Conservation (phyloP, 2,888 invertebrate genomes). For the Biston stratarius region DNA sequence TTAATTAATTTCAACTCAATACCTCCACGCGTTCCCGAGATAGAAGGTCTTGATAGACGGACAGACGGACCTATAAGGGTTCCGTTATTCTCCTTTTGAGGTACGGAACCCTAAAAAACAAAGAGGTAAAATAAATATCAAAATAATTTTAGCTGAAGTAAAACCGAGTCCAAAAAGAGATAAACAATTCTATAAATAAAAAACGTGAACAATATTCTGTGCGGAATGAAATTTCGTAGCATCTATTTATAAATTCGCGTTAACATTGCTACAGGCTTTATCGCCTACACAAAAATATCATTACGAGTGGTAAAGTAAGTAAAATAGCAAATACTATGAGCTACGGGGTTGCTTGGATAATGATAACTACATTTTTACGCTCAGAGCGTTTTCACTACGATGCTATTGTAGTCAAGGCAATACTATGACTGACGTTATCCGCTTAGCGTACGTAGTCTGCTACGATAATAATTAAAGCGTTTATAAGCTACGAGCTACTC, state of each 20-base stretch:
- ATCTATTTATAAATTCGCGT: constrained; percentile 12
- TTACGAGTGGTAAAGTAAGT: too few relatives aligned
- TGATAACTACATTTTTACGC: not conserved
- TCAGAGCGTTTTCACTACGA: not conserved
- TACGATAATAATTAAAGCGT: not conserved
- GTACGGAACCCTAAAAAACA: too few relatives aligned
- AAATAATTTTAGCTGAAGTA: not conserved
- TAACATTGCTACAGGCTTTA: not conserved
- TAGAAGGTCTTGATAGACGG: too few relatives aligned
- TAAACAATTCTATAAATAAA: not conserved
- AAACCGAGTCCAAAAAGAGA: not conserved
- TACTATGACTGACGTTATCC: not conserved
- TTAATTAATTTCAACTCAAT: too few relatives aligned
- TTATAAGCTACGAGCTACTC: not conserved
- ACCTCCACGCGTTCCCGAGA: too few relatives aligned
- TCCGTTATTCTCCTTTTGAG: too few relatives aligned
- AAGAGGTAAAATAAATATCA: not conserved
- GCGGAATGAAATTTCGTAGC: constrained; percentile 7
- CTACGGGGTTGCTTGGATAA: not conserved
- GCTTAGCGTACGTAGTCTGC: constrained; percentile 3
- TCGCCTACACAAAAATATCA: not conserved
- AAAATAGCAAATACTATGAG: not conserved
- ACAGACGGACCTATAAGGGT: too few relatives aligned
- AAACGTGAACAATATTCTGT: constrained; percentile 2
- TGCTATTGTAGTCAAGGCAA: not conserved